These are phyloP conservation scores for Alectoris magna DNA, from an alignment of 2,797 vertebrate species.

Conservation along the genomic window DNA sequence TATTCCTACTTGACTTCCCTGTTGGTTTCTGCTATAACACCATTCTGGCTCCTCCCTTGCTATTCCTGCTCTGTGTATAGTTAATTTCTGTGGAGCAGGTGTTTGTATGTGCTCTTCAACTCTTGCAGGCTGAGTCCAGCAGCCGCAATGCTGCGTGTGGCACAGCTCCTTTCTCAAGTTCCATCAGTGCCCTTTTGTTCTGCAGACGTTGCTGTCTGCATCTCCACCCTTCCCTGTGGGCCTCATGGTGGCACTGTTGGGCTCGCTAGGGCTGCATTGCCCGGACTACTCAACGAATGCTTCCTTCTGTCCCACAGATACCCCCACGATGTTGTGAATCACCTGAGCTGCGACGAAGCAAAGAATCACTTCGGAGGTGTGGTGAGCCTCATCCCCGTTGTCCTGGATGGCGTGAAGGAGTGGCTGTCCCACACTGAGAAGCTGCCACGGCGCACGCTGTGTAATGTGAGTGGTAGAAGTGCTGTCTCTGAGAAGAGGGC, in stretches of 20 bases:
- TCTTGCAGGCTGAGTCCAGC: neutral
- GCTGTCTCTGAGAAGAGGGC: neutral
- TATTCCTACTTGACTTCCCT: neutral
- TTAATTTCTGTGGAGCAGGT: neutral
- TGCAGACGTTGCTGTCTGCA: neutral
- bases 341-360: slow-evolving; percentile 84
- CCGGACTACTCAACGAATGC: neutral
- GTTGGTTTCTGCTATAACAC: neutral
- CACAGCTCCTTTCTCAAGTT: neutral
- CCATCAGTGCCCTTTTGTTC: fast-evolving
- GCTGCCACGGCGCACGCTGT: slow-evolving; percentile 34
- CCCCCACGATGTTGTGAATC: slow-evolving; percentile 82
- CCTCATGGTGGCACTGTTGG: neutral
- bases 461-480: slow-evolving; percentile 57
- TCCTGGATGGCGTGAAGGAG: slow-evolving; percentile 77
- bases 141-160: neutral
- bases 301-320: slow-evolving; percentile 72
- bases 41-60: neutral
- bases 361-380: slow-evolving; percentile 82
- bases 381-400: slow-evolving; percentile 84
- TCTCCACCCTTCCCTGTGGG: neutral
- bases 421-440: slow-evolving; percentile 72
- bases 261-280: neutral
- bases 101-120: neutral
- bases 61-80: neutral